phyloP scores from a whole-genome alignment of 2,888 invertebrate species.

The Erannis defoliaria region DNA sequence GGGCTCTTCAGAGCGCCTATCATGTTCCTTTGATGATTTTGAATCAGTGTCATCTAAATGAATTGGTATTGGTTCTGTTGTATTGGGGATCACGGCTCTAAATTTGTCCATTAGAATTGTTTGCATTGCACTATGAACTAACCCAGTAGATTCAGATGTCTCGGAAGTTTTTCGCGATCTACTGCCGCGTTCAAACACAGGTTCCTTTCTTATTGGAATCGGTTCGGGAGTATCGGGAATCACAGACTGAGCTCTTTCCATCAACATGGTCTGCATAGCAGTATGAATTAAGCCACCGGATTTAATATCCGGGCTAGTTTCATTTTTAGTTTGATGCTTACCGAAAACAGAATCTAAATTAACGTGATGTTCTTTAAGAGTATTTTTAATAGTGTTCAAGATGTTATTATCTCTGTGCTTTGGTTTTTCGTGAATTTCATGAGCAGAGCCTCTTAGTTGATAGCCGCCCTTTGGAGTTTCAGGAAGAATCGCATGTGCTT shows the following conservation, averaged over 20 bases:
- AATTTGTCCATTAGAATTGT: conserved; percentile 83
- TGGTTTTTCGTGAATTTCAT: conserved; percentile 27
- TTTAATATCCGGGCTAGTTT: conserved; percentile 47
- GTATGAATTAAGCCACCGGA: conserved; percentile 74
- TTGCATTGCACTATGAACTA: conserved; percentile 68
- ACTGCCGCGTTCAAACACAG: conserved; percentile 22
- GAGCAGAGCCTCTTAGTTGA: conserved; percentile 22
- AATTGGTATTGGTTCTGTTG: conserved; percentile 34
- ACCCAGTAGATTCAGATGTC: conserved; percentile 42
- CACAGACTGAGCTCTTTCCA: conserved; percentile 79
- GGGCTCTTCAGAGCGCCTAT: conserved; percentile 22
- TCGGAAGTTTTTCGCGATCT: conserved; percentile 29
- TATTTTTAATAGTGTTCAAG: conserved; percentile 32
- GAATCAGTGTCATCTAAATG: conserved; percentile 19
- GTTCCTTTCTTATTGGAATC: conserved; percentile 40
- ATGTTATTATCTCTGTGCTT: conserved; percentile 36
- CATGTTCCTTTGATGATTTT: conserved; percentile 10
- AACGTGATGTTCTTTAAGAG: conserved; percentile 31
- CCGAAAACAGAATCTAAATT: conserved; percentile 31
- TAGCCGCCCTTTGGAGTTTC: conserved; percentile 25
- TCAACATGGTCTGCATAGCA: conserved; percentile 83
- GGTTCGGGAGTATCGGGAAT: conserved; percentile 64
- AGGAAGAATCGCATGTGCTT: conserved; percentile 25
- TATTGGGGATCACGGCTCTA: conserved; percentile 56
- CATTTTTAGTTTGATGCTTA: conserved; percentile 30